These are phyloP conservation scores for Hydrochoerus hydrochaeris DNA, from an alignment of 2,113 vertebrate genomes.

Conservation along the genomic window DNA sequence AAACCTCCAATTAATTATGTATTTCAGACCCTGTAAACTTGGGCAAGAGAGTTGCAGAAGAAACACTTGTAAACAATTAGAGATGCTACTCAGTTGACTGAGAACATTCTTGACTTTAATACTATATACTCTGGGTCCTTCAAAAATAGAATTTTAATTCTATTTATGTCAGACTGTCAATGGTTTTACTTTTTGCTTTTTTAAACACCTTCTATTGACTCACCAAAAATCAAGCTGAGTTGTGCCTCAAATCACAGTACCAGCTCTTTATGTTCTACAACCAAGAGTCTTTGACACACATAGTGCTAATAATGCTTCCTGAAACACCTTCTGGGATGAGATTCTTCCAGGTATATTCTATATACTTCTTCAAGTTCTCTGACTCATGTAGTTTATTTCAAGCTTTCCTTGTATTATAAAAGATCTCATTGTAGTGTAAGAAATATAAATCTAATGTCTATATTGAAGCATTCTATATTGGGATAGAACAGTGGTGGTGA, in stretches of 20 bases:
- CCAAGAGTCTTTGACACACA: neutral
- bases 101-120: conserved; percentile 48
- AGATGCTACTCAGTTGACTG: neutral
- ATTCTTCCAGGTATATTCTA: neutral
- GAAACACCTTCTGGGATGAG: neutral
- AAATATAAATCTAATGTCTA: conserved; percentile 28
- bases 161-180: neutral
- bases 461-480: neutral
- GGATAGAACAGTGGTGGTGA: neutral
- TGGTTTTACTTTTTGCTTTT: conserved; percentile 43
- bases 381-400: neutral
- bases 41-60: neutral
- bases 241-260: conserved; percentile 37
- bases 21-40: conserved; percentile 12
- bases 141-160: neutral
- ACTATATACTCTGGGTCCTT: neutral
- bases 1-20: neutral
- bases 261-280: neutral
- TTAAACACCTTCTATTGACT: conserved; percentile 36
- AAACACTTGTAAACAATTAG: conserved; percentile 24
- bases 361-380: conserved; percentile 3
- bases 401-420: neutral
- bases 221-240: conserved; percentile 23
- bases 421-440: neutral
- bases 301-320: neutral